phyloP scores from a whole-genome alignment of 2,113 vertebrate genomes.

The Rhea pennata region DNA sequence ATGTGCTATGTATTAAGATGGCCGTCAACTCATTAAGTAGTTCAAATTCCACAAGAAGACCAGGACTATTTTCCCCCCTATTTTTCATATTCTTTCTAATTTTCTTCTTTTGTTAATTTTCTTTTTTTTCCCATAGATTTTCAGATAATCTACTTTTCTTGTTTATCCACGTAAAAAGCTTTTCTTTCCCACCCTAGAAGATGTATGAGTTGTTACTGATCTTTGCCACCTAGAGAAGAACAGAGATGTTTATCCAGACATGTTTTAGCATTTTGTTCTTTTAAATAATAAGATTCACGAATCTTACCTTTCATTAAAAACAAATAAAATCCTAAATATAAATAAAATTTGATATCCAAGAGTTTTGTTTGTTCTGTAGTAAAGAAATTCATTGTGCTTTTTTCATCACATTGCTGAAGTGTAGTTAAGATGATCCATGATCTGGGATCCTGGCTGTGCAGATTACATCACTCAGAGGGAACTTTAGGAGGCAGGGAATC shows the following conservation, averaged over 20 bases:
- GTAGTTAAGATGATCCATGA: not conserved
- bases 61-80: not conserved
- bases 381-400: not conserved
- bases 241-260: not conserved
- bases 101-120: not conserved
- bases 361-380: not conserved
- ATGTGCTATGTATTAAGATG: not conserved
- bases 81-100: not conserved
- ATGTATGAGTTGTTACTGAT: not conserved
- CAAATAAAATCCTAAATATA: not conserved
- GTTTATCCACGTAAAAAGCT: not conserved
- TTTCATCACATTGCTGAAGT: not conserved
- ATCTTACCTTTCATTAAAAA: not conserved
- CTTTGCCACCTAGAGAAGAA: not conserved
- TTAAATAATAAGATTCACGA: not conserved
- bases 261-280: not conserved
- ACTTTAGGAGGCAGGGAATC: not conserved
- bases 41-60: not conserved
- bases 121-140: not conserved
- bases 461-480: not conserved
- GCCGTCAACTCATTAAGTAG: not conserved
- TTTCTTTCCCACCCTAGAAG: not conserved
- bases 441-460: not conserved
- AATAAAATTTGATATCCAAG: not conserved
- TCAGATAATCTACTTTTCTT: not conserved